Evolutionary conservation across 2,113 vertebrate species (phyloP).

Genomic region (Psittacus erithacus): DNA sequence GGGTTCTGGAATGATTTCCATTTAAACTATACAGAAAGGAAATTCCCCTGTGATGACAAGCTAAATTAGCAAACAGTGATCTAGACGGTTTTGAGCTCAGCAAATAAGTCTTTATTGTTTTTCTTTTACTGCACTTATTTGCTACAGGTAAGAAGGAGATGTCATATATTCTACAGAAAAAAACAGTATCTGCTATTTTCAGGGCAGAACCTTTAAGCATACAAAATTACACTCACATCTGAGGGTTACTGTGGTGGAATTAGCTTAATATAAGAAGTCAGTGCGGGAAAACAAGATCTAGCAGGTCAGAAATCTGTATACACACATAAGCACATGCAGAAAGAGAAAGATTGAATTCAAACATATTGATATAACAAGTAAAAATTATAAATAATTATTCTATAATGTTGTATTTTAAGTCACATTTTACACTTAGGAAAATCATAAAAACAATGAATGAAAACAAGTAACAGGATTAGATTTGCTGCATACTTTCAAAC

Average conservation of each 20-base stretch:
- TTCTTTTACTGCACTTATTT: neutral
- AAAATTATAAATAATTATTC: neutral
- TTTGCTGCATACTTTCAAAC: neutral
- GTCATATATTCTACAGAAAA: neutral
- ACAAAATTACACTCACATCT: neutral
- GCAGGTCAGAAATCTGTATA: neutral
- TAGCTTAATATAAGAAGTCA: neutral
- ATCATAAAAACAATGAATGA: neutral
- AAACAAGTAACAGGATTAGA: neutral
- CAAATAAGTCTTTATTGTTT: neutral
- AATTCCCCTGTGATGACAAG: neutral
- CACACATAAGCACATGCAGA: neutral
- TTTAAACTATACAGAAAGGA: neutral
- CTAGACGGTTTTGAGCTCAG: neutral
- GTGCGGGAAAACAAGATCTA: neutral
- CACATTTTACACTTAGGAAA: neutral
- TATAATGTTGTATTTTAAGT: neutral
- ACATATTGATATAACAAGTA: neutral
- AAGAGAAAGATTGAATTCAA: neutral
- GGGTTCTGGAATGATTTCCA: neutral
- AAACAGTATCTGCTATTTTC: neutral
- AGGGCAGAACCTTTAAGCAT: neutral
- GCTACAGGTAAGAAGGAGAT: neutral
- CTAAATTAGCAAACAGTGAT: neutral
- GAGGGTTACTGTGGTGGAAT: neutral